phyloP scores from a whole-genome alignment of 2,113 vertebrate species.

The Malurus cyaneus region DNA sequence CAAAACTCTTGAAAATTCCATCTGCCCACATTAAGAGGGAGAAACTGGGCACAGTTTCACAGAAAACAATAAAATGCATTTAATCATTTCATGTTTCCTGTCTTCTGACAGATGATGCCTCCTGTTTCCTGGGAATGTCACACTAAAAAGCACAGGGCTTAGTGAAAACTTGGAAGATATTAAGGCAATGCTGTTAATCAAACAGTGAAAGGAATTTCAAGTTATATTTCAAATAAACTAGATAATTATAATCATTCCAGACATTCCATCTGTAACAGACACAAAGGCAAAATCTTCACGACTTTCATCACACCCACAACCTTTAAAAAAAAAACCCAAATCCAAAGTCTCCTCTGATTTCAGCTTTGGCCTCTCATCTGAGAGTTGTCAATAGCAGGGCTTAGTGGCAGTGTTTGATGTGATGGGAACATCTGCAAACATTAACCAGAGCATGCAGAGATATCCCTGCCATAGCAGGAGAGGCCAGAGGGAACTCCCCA shows the following conservation, averaged over 20 bases:
- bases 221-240: constrained; percentile 14
- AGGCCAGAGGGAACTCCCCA: not conserved
- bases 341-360: not conserved
- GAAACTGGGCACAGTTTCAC: constrained; percentile 53
- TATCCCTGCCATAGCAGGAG: not conserved
- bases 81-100: constrained; percentile 31
- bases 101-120: constrained; percentile 35
- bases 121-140: constrained; percentile 41
- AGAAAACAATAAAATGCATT: constrained; percentile 52
- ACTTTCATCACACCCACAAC: not conserved
- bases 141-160: not conserved
- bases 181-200: constrained; percentile 33
- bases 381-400: not conserved
- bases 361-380: not conserved
- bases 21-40: constrained; percentile 39
- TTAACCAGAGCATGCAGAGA: not conserved
- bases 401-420: not conserved
- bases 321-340: not conserved
- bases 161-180: constrained; percentile 33
- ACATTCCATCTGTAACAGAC: not conserved
- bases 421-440: not conserved
- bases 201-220: constrained; percentile 29
- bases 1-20: constrained; percentile 27
- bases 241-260: not conserved
- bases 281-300: not conserved